phyloP scores from a whole-genome alignment of 2,888 invertebrate genomes.

The Pammene aurita region DNA sequence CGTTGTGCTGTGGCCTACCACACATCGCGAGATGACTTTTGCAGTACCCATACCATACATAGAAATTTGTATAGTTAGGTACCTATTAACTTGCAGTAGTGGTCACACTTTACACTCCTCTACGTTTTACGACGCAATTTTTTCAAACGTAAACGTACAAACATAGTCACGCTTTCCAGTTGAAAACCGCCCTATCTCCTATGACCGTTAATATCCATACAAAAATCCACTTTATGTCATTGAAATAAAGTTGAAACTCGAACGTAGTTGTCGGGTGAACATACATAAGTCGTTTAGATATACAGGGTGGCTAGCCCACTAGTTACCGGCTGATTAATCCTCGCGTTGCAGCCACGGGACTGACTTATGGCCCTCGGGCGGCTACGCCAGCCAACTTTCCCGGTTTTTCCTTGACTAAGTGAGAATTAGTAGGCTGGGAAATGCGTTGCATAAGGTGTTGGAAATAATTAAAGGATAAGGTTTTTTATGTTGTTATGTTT shows the following conservation, averaged over 20 bases:
- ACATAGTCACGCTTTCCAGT: background rate
- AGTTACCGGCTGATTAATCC: slow-evolving; percentile 37
- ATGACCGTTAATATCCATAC: background rate
- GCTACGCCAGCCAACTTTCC: slow-evolving; percentile 31
- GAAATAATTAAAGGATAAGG: background rate
- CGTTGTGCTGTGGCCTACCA: no score
- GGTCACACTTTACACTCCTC: background rate
- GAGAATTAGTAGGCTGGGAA: slow-evolving; percentile 42
- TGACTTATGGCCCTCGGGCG: slow-evolving; percentile 41
- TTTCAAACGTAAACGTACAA: background rate
- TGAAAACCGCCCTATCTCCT: background rate
- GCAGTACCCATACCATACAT: no score
- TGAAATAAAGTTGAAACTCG: background rate
- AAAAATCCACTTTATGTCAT: background rate
- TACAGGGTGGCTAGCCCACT: slow-evolving; percentile 5
- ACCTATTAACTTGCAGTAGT: no score
- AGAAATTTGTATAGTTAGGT: no score
- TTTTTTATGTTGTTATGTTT: no score
- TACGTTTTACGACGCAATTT: background rate
- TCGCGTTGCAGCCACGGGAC: slow-evolving; percentile 46
- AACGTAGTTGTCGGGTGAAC: background rate
- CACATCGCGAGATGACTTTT: no score
- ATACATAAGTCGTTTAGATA: slow-evolving; percentile 4
- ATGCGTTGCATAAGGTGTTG: slow-evolving; percentile 1
- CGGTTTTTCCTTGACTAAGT: slow-evolving; percentile 36